phyloP scores from a whole-genome alignment of 2,888 invertebrate species.

The Salpingus planirostris region DNA sequence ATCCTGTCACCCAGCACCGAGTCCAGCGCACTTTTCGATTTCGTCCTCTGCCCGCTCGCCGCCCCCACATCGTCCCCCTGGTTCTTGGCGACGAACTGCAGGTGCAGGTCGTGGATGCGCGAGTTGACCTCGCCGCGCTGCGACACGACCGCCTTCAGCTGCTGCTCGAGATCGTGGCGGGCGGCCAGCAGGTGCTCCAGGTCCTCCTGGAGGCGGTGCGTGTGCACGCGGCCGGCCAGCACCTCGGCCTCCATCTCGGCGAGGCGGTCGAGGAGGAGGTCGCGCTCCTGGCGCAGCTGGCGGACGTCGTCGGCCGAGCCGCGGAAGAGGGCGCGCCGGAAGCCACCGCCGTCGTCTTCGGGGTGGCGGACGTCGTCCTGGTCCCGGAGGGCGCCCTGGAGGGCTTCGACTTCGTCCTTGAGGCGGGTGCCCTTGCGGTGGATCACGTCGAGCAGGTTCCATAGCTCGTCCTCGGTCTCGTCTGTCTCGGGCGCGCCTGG shows the following conservation, averaged over 20 bases:
- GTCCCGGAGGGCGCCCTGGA: constrained; percentile 51
- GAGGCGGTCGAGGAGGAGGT: constrained; percentile 62
- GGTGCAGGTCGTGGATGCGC: constrained; percentile 48
- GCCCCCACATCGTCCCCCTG: constrained; percentile 25
- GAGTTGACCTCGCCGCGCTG: constrained; percentile 51
- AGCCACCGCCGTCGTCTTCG: constrained; percentile 31
- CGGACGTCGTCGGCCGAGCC: constrained; percentile 49
- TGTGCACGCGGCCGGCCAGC: constrained; percentile 55
- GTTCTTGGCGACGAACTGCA: constrained; percentile 42
- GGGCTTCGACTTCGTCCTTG: constrained; percentile 50
- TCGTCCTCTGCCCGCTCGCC: constrained; percentile 33
- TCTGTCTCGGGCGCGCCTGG: constrained; percentile 29
- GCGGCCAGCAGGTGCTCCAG: constrained; percentile 49
- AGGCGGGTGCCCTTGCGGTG: constrained; percentile 63
- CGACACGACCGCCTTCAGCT: constrained; percentile 48
- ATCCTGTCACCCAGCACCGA: constrained; percentile 55
- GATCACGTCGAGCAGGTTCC: constrained; percentile 79
- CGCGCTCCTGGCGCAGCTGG: constrained; percentile 61
- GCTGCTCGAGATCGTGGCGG: constrained; percentile 53
- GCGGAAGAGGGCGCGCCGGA: constrained; percentile 34
- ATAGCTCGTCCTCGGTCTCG: constrained; percentile 69
- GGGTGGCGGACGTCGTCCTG: constrained; percentile 33
- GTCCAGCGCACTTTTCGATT: constrained; percentile 56
- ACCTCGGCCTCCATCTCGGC: constrained; percentile 71
- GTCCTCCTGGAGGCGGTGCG: constrained; percentile 56